Evolutionary conservation across 2,797 vertebrate species (phyloP), one percentile per base, ranked within the genome.

Genomic region (Melanotaenia boesemani): DNA sequence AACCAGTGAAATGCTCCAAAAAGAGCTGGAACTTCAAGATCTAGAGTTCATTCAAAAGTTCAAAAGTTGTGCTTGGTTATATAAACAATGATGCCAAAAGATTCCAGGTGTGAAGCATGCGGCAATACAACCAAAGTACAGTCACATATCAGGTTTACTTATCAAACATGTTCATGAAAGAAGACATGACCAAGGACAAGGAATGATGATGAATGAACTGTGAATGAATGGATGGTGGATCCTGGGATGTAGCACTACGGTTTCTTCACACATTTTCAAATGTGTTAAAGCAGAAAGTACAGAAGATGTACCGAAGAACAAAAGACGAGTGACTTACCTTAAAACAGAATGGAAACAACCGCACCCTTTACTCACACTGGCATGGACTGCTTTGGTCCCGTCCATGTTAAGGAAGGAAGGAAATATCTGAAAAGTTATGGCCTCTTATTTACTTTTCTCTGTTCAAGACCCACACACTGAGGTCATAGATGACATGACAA

Each of bases 1-100:
- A 5, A 83, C 15, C 4, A 9, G 46, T 1, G 60, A 83, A 13
- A 4, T 85, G 0, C 2, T 79, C 0, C 81, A 39, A 59, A 36
- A 28, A 0, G 58, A 88, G 16, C 22, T 87, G 3, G 70, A 85
- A 1, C 57, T 80, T 0, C 55, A 86, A 67, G 54, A 46, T 12
- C 55, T 63, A 60, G 67, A 84, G 3, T 70, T 32, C 58, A 82
- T 4, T n/a, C n/a, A n/a, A n/a, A n/a, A n/a, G n/a, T 39, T 39
- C 37, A 5, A 39, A 11, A 13, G 37, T 39, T 39, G 37, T 39
- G 1, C 11, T 39, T 39, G 37, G 37, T 39, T 13, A 39, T 12
- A 39, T 39, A 12, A 39, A 39, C 37, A 39, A 39, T 39, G 37
- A 39, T 13, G 11, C 37, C 11, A 39, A 11, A 39, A 39, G 37